These are phyloP conservation scores for Blennius ocellaris DNA, from an alignment of 2,113 vertebrate species.

Conservation along the genomic window DNA sequence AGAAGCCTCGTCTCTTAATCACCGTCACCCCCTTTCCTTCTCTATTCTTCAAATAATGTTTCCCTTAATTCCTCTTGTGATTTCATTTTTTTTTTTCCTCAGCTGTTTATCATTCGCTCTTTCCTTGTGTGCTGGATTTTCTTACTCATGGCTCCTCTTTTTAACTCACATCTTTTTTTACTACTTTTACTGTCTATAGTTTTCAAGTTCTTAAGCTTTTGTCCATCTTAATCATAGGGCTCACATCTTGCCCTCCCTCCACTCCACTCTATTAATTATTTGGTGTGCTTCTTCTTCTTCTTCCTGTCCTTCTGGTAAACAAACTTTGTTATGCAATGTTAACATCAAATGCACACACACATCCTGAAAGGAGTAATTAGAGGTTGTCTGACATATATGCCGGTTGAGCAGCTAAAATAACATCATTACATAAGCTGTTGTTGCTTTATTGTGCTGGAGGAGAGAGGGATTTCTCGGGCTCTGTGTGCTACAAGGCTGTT, in stretches of 20 bases:
- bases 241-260: slow-evolving; percentile 4
- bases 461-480: slow-evolving; percentile 20
- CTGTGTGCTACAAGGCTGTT: slow-evolving; percentile 51
- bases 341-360: slow-evolving; percentile 44
- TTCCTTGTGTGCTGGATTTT: slow-evolving; percentile 1
- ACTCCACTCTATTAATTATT: slow-evolving; percentile 45
- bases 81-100: background rate
- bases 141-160: background rate
- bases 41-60: background rate
- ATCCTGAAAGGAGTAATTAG: slow-evolving; percentile 42
- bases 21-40: background rate
- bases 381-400: slow-evolving; percentile 30
- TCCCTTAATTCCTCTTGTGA: background rate
- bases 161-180: background rate
- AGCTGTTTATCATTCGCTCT: slow-evolving; percentile 20
- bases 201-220: background rate
- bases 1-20: slow-evolving; percentile 25
- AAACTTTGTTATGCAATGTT: slow-evolving; percentile 28
- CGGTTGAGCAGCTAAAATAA: slow-evolving; percentile 38
- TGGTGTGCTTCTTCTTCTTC: slow-evolving; percentile 29
- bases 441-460: slow-evolving; percentile 17
- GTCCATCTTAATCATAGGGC: slow-evolving; percentile 23
- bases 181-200: background rate
- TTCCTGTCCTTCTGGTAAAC: slow-evolving; percentile 29
- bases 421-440: slow-evolving; percentile 59